Evolutionary conservation across 35 echinoderm and acorn worm genomes (phyloP), one percentile per base, ranked within the genome.

Genomic region (Stichopus chloronotus): DNA sequence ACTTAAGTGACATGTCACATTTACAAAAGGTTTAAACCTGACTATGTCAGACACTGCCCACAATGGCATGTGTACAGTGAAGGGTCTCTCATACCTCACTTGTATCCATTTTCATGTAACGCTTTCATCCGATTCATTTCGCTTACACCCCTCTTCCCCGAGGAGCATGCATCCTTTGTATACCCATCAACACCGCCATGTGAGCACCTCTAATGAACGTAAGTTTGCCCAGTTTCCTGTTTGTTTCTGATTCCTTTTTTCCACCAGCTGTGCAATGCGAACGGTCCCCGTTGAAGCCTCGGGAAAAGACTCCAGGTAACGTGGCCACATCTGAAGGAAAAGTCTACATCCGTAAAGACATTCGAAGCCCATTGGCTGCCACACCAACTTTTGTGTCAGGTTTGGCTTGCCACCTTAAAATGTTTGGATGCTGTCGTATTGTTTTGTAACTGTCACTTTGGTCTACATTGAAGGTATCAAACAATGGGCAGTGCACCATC

Each of bases 201-300:
- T 58, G 21, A 53, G 4, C 52, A 89, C 60, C 59, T 63, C 22
- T 72, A 54, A 72, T 72, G 87, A 30, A 89, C 72, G 79, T 59
- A 57, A 91, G 90, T 79, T 65, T 91, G 90, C 90, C 88, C 90
- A 91, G 90, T 91, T 91, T 91, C 90, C 90, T 91, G 90, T 91
- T 91, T 91, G 90, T 91, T 91, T 91, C 72, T 58, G 52, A 55
- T 91, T 65, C 58, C 59, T 72, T 81, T 88, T 95, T 95, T 87
- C 92, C 93, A 90, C 84, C 95, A 99, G 97, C 95, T 93, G 97
- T 99, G 81, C 97, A 99, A 94, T 99, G 97, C 90, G 97, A 99
- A 92, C 94, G 97, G 59, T 95, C 97, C 83, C 97, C 97, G 8
- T 83, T 99, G 72, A 99, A 99, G 86, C 91, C 95, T 58, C 92